Evolutionary conservation across 35 echinoderm and acorn worm genomes (phyloP).

Genomic region (Heliocidaris erythrogramma): DNA sequence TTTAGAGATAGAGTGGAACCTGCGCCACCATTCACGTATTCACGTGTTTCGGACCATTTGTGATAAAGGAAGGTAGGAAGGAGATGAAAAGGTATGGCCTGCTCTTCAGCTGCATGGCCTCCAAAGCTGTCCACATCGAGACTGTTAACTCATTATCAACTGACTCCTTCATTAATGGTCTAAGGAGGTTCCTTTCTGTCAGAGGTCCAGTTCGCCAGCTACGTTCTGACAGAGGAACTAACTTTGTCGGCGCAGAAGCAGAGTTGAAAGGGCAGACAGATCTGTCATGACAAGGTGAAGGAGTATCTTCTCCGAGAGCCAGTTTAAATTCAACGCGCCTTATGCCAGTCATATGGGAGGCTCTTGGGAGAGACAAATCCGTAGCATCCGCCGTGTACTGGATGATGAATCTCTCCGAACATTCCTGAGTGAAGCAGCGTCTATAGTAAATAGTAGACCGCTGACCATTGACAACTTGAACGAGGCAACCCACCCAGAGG

Average conservation of each 20-base stretch:
- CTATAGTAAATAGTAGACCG: slow-evolving; percentile 64
- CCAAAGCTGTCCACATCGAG: slow-evolving; percentile 75
- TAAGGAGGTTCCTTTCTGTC: slow-evolving; percentile 64
- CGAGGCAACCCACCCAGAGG: slow-evolving; percentile 56
- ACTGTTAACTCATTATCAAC: slow-evolving; percentile 60
- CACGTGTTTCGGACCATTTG: slow-evolving; percentile 51
- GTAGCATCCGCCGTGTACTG: slow-evolving; percentile 62
- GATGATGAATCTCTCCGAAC: slow-evolving; percentile 79
- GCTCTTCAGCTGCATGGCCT: slow-evolving; percentile 73
- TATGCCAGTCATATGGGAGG: slow-evolving; percentile 71
- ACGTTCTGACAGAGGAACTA: slow-evolving; percentile 65
- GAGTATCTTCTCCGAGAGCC: slow-evolving; percentile 45
- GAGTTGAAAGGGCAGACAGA: slow-evolving; percentile 66
- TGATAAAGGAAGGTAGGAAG: slow-evolving; percentile 53
- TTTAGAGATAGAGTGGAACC: slow-evolving; percentile 49
- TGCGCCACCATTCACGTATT: slow-evolving; percentile 55
- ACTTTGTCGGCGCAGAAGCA: slow-evolving; percentile 70
- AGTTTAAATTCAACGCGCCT: slow-evolving; percentile 81
- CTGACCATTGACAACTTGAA: slow-evolving; percentile 40
- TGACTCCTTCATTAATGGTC: slow-evolving; percentile 82
- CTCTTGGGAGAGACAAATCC: slow-evolving; percentile 67
- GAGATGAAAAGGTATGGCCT: slow-evolving; percentile 61
- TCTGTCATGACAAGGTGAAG: slow-evolving; percentile 42
- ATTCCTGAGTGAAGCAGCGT: slow-evolving; percentile 64
- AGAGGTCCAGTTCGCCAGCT: slow-evolving; percentile 59